These are phyloP conservation scores for Drosophila aff. DNA, from an alignment of 1,140 invertebrate genomes.

Conservation along the genomic window DNA sequence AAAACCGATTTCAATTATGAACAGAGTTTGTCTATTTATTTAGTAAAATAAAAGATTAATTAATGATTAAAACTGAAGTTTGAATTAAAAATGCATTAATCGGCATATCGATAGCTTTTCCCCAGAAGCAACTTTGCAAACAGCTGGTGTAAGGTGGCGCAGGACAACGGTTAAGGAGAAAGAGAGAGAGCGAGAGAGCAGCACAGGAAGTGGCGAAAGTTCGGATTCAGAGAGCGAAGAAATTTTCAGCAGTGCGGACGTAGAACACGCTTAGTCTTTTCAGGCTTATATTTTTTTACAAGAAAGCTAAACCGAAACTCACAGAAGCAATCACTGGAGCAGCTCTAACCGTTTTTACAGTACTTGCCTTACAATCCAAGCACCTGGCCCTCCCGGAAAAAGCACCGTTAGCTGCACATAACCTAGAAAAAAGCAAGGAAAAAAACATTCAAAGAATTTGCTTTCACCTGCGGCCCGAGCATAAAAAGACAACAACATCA, in stretches of 20 bases:
- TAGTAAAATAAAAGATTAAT: no score
- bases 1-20: conserved; percentile 46
- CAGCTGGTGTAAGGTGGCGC: conserved; percentile 62
- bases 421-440: conserved; percentile 33
- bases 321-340: conserved; percentile 13
- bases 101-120: conserved; percentile 1
- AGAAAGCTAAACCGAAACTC: conserved; percentile 11
- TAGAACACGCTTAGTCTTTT: conserved; percentile 31
- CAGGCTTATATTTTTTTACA: conserved; percentile 55
- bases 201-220: conserved; percentile 16
- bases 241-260: conserved; percentile 72
- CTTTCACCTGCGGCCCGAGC: conserved; percentile 8
- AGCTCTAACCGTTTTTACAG: not conserved
- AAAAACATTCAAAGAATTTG: conserved; percentile 26
- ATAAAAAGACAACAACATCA: conserved; percentile 21
- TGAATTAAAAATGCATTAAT: not conserved
- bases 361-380: conserved; percentile 22
- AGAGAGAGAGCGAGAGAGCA: conserved; percentile 22
- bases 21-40: not conserved
- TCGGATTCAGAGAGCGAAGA: conserved; percentile 62
- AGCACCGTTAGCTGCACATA: conserved; percentile 46
- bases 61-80: not conserved
- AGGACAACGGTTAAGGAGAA: conserved; percentile 44
- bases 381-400: not conserved
- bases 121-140: conserved; percentile 27